Percentiles rank a stretch among this genome's conserved stretches.
phyloP scores from a whole-genome alignment of 2,888 invertebrate genomes.

The Ochropleura plecta region DNA sequence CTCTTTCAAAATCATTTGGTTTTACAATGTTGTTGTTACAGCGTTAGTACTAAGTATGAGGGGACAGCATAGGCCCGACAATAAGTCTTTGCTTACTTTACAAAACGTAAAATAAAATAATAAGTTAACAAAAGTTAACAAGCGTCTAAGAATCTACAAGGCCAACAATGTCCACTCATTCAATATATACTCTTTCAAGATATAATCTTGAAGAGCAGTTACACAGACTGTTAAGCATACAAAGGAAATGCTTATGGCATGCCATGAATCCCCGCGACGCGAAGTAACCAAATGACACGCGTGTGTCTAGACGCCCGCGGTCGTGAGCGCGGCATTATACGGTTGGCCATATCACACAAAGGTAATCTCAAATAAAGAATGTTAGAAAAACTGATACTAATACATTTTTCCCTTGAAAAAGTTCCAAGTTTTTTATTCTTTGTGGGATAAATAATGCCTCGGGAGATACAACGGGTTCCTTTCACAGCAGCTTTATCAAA shows the following conservation, averaged over 20 bases:
- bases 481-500: slow-evolving; percentile 49
- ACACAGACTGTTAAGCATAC: not conserved
- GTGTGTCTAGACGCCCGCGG: not conserved
- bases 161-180: no score
- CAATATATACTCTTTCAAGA: no score
- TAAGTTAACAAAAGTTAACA: no score
- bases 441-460: slow-evolving; percentile 53
- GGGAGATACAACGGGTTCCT: slow-evolving; percentile 41
- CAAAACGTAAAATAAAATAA: no score
- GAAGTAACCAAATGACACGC: not conserved
- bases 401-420: slow-evolving; percentile 35
- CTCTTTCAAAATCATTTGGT: no score
- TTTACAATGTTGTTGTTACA: no score
- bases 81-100: no score
- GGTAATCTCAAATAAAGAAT: slow-evolving; percentile 26
- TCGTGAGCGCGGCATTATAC: not conserved
- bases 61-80: no score
- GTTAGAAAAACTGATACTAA: slow-evolving; percentile 25
- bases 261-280: not conserved
- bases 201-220: not conserved
- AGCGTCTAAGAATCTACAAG: no score
- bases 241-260: not conserved
- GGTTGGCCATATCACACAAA: slow-evolving; percentile 2
- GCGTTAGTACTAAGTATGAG: no score
- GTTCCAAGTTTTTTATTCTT: slow-evolving; percentile 49